These are phyloP conservation scores for Sternarchorhynchus goeldii DNA, from an alignment of 2,797 vertebrate genomes.

Conservation along the genomic window DNA sequence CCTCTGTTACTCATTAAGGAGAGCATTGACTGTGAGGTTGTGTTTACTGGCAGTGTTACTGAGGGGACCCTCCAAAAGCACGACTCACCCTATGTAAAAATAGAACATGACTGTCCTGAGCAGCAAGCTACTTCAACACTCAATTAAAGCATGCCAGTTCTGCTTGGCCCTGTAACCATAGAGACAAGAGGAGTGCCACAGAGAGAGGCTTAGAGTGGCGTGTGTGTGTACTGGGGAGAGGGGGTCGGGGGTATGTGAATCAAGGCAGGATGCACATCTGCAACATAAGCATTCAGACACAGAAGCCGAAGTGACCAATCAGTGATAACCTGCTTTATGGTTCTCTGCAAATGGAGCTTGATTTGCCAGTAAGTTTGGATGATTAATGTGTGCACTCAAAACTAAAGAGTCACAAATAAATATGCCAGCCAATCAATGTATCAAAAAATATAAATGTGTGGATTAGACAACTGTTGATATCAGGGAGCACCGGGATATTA, in stretches of 20 bases:
- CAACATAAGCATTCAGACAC: background rate
- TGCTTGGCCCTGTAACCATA: constrained; percentile 50
- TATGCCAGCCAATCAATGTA: background rate
- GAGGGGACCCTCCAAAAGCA: constrained; percentile 24
- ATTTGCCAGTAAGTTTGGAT: background rate
- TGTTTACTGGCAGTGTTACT: background rate
- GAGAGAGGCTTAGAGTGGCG: constrained; percentile 8
- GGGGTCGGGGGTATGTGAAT: constrained; percentile 1
- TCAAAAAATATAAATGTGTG: background rate
- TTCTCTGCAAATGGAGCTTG: background rate
- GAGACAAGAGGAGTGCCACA: constrained; percentile 43
- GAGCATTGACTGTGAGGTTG: background rate
- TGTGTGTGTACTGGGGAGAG: background rate
- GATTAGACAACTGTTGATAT: background rate
- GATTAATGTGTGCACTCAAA: background rate
- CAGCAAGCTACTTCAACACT: constrained; percentile 37
- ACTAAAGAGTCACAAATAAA: background rate
- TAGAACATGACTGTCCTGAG: constrained; percentile 35
- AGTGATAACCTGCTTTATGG: background rate
- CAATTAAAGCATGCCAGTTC: constrained; percentile 41
- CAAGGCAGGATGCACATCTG: background rate
- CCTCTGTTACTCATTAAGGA: background rate
- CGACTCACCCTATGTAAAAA: constrained; percentile 37
- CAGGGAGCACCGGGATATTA: background rate
- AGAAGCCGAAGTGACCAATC: too few relatives aligned